phyloP scores from a whole-genome alignment of 2,797 vertebrate species.

The Selene dorsalis region DNA sequence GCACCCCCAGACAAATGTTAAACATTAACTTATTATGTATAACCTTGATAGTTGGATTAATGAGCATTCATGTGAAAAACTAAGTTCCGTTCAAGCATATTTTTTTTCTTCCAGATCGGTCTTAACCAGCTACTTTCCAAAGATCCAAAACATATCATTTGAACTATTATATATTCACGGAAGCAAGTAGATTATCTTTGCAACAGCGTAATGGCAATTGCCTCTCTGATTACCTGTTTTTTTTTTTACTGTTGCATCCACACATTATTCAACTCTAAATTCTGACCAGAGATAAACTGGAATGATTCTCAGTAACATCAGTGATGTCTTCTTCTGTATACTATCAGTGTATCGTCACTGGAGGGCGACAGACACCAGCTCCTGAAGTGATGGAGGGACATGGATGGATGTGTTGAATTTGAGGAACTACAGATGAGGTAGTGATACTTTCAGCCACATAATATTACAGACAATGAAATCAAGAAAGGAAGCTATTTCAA shows the following conservation, averaged over 20 bases:
- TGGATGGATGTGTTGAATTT: neutral
- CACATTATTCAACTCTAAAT: neutral
- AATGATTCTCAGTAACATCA: neutral
- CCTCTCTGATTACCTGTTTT: neutral
- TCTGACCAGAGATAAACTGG: neutral
- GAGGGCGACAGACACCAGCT: constrained; percentile 6
- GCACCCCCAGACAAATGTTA: too few species aligned
- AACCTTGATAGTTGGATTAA: too few species aligned
- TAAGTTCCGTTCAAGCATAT: too few species aligned
- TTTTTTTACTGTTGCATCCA: neutral
- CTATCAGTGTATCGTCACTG: neutral
- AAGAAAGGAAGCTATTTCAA: constrained; percentile 34
- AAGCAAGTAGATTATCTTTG: neutral
- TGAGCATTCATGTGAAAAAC: too few species aligned
- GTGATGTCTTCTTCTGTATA: neutral
- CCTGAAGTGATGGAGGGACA: neutral
- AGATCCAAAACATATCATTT: neutral
- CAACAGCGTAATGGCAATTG: neutral
- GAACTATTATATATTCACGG: neutral
- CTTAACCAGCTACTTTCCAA: neutral
- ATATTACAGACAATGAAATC: neutral
- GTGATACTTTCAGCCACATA: neutral
- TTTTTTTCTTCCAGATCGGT: neutral
- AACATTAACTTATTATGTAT: too few species aligned
- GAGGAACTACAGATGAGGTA: neutral